Base-by-base conservation (phyloP, 2,888 invertebrate genomes). In the Melinaea menophilus region DNA sequence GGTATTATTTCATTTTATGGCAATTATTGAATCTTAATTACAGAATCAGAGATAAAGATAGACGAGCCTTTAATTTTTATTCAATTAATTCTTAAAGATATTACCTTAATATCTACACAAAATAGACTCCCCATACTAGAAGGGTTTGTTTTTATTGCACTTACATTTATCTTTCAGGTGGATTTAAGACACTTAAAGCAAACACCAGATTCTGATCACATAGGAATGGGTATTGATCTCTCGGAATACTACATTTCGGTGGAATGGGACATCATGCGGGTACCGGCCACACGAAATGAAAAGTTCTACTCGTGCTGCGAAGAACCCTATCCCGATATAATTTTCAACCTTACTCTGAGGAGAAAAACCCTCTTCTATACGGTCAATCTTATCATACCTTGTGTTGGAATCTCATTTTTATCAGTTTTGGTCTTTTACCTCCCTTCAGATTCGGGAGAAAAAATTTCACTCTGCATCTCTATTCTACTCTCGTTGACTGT, bases 321-420 rank as follows among this genome's bases (percentile, higher is more conserved):
- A 85, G 97, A 98, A 86, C 98, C 98, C 66, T 99, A 97, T 82
- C 95, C 97, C 63, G 99, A 99, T 91, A 98, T 99, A 80, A 98
- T 98, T 75, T 99, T 99, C 92, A 97, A 99, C 90, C 95, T 99
- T 79, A 98, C 98, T 69, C 92, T 98, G 67, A 92, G 98, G 75
- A 93, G 98, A 76, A 98, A 98, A 91, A 98, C 99, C 47, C 94
- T 99, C 68, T 99, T 99, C 92, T 99, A 99, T 92, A 98, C 98
- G 60, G 97, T 99, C 78, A 99, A 99, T 86, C 93, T 99, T 72
- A 98, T 99, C 79, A 97, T 98, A 78, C 99, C 98, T 62, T 99
- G 98, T 84, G 97, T 99, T 69, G 98, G 98, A 72, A 98, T 99
- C 81, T 98, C 98, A 67, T 98, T 98, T 87, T 94, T 99, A 70